These are phyloP conservation scores for Lutraria lutraria DNA, from an alignment of 2,888 invertebrate genomes.

Conservation along the genomic window DNA sequence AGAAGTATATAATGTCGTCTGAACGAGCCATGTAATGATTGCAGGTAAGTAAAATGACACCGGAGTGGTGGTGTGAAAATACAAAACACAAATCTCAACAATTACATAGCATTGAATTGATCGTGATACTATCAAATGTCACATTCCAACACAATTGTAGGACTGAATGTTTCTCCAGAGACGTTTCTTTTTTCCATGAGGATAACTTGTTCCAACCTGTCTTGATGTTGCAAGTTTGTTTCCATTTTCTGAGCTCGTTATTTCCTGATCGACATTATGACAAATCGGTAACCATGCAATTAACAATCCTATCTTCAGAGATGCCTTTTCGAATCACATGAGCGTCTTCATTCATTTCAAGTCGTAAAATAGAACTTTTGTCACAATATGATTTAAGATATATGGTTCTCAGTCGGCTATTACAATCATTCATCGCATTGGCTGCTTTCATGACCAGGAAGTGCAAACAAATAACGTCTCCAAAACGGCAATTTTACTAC, in stretches of 20 bases:
- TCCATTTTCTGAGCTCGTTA: not conserved
- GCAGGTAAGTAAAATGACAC: not conserved
- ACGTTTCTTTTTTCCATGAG: not conserved
- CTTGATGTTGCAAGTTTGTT: not conserved
- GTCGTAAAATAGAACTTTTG: not conserved
- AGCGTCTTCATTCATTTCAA: not conserved
- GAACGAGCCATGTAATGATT: not conserved
- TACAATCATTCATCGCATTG: not conserved
- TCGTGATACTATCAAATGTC: not conserved
- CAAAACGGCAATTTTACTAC: not conserved
- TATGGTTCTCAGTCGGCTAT: not conserved
- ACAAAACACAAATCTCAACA: not conserved
- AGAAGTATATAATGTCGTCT: not conserved
- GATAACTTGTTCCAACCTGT: not conserved
- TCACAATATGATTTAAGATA: not conserved
- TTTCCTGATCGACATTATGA: not conserved
- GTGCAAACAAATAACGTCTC: not conserved
- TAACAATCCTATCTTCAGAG: not conserved
- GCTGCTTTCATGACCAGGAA: not conserved
- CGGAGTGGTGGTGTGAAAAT: not conserved
- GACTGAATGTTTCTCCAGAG: not conserved
- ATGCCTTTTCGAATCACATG: not conserved
- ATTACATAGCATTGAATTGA: not conserved
- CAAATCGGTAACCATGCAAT: not conserved
- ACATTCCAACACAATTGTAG: not conserved